Percentiles rank a stretch among this genome's conserved stretches.
These are phyloP conservation scores for Pollicipes pollicipes DNA, from an alignment of 1,140 invertebrate genomes.

Conservation along the genomic window DNA sequence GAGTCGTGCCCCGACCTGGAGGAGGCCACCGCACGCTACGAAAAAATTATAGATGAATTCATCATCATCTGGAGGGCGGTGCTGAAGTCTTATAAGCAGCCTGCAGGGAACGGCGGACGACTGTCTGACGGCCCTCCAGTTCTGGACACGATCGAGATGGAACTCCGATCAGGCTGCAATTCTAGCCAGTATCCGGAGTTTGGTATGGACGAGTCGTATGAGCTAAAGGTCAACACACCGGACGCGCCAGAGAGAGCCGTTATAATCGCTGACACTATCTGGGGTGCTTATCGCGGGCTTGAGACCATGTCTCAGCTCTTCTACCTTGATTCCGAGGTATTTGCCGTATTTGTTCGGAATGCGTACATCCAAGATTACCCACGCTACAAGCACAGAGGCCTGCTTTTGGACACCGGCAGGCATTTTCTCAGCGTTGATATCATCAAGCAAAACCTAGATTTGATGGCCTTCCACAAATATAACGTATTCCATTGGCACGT, in stretches of 20 bases:
- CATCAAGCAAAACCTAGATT: constrained; percentile 48
- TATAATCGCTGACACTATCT: constrained; percentile 19
- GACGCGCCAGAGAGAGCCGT: constrained; percentile 14
- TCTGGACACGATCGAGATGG: constrained; percentile 32
- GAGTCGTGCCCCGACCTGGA: neutral
- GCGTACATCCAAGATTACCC: no score
- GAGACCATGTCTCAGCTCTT: constrained; percentile 28
- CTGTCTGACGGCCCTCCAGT: constrained; percentile 26
- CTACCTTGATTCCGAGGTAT: no score
- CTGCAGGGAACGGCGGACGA: no score
- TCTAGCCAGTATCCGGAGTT: constrained; percentile 27
- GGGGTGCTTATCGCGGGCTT: constrained; percentile 27
- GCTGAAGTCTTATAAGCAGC: no score
- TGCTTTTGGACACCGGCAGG: constrained; percentile 65
- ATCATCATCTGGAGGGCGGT: no score
- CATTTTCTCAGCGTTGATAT: constrained; percentile 51
- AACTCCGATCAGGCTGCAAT: constrained; percentile 32
- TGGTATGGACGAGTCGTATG: no score
- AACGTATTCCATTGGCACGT: constrained; percentile 94
- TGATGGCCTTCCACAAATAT: constrained; percentile 72
- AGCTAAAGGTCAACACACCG: constrained; percentile 9
- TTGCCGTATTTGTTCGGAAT: no score
- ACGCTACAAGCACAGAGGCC: constrained; percentile 34
- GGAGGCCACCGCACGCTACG: no score
- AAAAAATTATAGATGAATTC: no score